Evolutionary conservation across 2,797 vertebrate species (phyloP), one percentile per base, ranked within the genome.

Genomic region (Taeniopygia guttata): DNA sequence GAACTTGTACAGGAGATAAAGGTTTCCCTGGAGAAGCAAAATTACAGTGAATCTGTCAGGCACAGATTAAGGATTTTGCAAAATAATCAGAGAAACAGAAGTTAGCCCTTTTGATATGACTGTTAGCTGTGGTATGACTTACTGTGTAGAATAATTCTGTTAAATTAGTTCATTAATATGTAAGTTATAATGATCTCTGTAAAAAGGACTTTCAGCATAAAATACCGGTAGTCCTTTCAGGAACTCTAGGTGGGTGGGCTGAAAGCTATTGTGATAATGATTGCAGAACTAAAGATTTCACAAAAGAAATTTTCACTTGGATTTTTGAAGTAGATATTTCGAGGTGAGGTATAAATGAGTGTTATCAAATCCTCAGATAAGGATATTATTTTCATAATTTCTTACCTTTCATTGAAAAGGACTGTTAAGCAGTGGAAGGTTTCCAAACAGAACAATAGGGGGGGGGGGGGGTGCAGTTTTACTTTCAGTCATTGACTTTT

Each of bases 401-500:
- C 30, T 54, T 40, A 49, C 67, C 63, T 93, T 94, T 86, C 83
- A 69, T 27, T 70, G 70, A 88, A 94, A 82, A 84, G 69, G 16
- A 12, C 73, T 88, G 58, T 91, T 91, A 90, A 89, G 76, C 68
- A 87, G n/a, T 89, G 63, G 87, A 94, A 90, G 78, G 43, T 83
- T 94, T 96, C 96, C 92, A 95, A 93, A 90, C 56, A 93, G 94
- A 95, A 96, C 92, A 95, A 95, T 94, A 75, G 87, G 68, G 87
- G 55, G 23, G 62, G 3, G 48, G n/a, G 43, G 85, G 48, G 78
- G 62, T 75, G 68, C 75, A 85, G 87, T 93, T 93, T 93, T 84
- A 93, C 76, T 96, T 96, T 96, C 92, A 91, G 43, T 72, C 87
- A 59, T 40, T 95, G 94, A 96, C 87, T 86, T 97, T 83, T 93